Base-by-base conservation (phyloP, 2,797 vertebrate species). In the Enteromius viviparus region DNA sequence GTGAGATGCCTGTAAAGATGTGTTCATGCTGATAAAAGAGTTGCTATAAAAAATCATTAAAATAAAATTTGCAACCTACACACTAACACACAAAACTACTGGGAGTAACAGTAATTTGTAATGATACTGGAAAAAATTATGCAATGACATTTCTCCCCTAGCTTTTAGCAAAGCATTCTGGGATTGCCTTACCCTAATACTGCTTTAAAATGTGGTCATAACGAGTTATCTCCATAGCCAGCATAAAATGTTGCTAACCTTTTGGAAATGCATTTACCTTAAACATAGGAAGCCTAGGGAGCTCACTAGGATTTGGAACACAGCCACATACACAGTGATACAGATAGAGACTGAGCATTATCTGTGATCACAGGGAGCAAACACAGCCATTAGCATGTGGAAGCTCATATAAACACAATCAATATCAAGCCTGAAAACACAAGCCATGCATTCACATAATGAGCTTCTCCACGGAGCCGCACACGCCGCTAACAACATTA, bases 381-480 rank as follows among this genome's bases (percentile, higher is more conserved):
- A 62, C 68, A 12, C 29, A 74, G 5, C 8, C 21, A 81, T 81
- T 65, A 65, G 29, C 29, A 34, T 37, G 51, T 32, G 51, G 45
- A 80, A 71, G 66, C 51, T 71, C 23, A 80, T 80, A 55, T 62
- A 81, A 81, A 81, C 69, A 40, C 58, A 74, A 74, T 81, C 69
- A 74, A 81, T 51, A 74, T 81, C 40, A 81, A 64, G 19, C 40
- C 29, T 19, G 17, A 64, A 62, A 81, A 49, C 78, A 47, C 69
- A 51, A 81, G 80, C 42, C 80, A 65, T 81, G 37, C 58, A 81
- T 74, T 74, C 69, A 37, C 58, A 81, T 81, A 74, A 81, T 81
- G 58, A 81, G 80, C 42, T 81, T 81, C 58, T 81, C 42, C 26
- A 81, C 19, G 0, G 69, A 49, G 40, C 78, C 2, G 2, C 65